Evolutionary conservation across 2,797 vertebrate genomes (phyloP).

Genomic region (Scarus forsteni): DNA sequence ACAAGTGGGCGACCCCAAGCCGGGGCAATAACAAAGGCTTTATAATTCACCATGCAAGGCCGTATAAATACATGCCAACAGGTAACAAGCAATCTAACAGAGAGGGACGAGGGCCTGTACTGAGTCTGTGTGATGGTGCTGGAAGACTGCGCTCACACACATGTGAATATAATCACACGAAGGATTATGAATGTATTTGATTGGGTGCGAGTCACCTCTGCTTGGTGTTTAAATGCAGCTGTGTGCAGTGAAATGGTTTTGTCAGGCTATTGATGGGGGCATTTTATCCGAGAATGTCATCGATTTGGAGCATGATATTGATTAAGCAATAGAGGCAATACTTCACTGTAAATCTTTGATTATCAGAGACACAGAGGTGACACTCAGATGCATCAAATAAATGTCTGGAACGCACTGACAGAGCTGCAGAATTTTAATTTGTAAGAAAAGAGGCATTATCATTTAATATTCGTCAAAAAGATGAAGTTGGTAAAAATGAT

Average conservation of each 20-base stretch:
- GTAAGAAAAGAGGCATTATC: background rate
- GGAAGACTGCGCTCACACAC: slow-evolving; percentile 12
- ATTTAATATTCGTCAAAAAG: slow-evolving; percentile 5
- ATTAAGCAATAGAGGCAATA: slow-evolving; percentile 71
- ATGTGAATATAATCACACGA: slow-evolving; percentile 33
- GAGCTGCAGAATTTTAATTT: slow-evolving; percentile 4
- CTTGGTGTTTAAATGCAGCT: slow-evolving; percentile 20
- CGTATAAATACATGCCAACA: slow-evolving; percentile 96
- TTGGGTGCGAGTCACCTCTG: slow-evolving; percentile 34
- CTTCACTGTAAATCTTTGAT: slow-evolving; percentile 55
- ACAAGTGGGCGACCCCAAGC: slow-evolving; percentile 92
- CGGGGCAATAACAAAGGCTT: slow-evolving; percentile 94
- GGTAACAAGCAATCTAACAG: slow-evolving; percentile 94
- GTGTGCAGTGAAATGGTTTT: slow-evolving; percentile 11
- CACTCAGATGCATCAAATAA: slow-evolving; percentile 22
- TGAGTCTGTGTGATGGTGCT: slow-evolving; percentile 4
- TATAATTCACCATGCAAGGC: slow-evolving; percentile 90
- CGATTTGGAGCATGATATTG: slow-evolving; percentile 47
- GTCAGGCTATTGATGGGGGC: slow-evolving; percentile 32
- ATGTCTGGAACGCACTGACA: slow-evolving; percentile 24
- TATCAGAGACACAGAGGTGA: slow-evolving; percentile 31
- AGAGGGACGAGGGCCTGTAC: slow-evolving; percentile 41
- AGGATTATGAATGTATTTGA: slow-evolving; percentile 26
- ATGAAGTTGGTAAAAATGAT: background rate
- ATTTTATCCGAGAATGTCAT: slow-evolving; percentile 50